Evolutionary conservation across 2,888 invertebrate genomes (phyloP).

Genomic region (Pyrrhosoma nymphula): DNA sequence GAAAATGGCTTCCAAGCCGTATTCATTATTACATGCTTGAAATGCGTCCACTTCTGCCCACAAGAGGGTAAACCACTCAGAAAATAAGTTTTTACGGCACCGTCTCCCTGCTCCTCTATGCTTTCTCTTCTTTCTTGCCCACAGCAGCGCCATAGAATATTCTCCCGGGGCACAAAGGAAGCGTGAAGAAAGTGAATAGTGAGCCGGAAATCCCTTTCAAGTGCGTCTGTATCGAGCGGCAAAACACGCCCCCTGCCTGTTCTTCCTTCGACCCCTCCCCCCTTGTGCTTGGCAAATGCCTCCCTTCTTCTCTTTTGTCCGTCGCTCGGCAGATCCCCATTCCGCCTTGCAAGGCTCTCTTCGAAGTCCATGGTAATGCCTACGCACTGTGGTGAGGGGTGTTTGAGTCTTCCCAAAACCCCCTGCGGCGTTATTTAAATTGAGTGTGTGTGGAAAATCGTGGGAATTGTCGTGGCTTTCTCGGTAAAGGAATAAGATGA

Average conservation of each 20-base stretch:
- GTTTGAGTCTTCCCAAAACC: not conserved
- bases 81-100: not conserved
- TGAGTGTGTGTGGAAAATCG: not conserved
- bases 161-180: not conserved
- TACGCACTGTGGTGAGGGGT: not conserved
- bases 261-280: no score
- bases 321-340: not conserved
- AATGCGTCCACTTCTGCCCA: not conserved
- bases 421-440: not conserved
- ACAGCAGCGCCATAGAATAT: not conserved
- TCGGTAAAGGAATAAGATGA: no score
- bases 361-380: not conserved
- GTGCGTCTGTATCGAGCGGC: conserved; percentile 6
- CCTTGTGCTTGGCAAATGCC: not conserved
- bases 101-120: not conserved
- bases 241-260: not conserved
- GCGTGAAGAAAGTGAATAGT: conserved; percentile 23
- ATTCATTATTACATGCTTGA: not conserved
- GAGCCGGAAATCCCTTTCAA: conserved; percentile 36
- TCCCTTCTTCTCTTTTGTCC: not conserved
- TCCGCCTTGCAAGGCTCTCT: not conserved
- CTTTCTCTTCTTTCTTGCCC: not conserved
- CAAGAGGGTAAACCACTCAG: not conserved
- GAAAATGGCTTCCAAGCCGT: no score
- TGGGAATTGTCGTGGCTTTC: not conserved